phyloP scores from a whole-genome alignment of 1,140 invertebrate species.

The Bombus soroeensis region DNA sequence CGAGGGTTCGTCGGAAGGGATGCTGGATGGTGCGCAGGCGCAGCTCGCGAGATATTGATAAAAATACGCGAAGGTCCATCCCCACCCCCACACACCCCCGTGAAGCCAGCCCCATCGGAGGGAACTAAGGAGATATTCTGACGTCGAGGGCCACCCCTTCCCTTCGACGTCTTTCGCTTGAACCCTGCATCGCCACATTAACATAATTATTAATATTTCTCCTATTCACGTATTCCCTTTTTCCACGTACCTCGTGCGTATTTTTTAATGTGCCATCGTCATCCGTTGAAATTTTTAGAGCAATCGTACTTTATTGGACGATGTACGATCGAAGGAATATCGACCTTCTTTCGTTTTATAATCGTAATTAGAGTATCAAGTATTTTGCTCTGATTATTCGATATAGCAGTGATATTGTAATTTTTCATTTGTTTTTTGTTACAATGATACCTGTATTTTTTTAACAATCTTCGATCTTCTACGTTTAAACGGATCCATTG shows the following conservation, averaged over 20 bases:
- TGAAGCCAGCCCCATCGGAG: constrained; percentile 71
- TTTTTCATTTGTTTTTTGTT: background rate
- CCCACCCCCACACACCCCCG: constrained; percentile 74
- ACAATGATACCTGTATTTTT: background rate
- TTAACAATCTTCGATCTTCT: background rate
- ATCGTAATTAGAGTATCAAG: background rate
- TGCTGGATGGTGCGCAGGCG: constrained; percentile 78
- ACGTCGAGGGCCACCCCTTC: constrained; percentile 76
- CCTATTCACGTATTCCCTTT: constrained; percentile 37
- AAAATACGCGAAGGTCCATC: constrained; percentile 81
- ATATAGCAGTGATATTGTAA: background rate
- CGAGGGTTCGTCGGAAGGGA: constrained; percentile 77
- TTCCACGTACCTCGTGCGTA: background rate
- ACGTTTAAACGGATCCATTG: too few relatives aligned
- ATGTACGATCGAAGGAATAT: background rate
- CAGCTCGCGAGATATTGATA: constrained; percentile 81
- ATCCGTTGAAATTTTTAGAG: background rate
- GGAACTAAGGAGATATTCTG: constrained; percentile 81
- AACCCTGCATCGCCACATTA: constrained; percentile 76
- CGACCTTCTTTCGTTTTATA: background rate
- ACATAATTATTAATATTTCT: constrained; percentile 80
- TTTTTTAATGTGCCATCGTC: background rate
- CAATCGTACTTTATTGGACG: background rate
- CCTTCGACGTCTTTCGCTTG: constrained; percentile 43
- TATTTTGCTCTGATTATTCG: background rate